These are phyloP conservation scores for Trialeurodes vaporariorum DNA, from an alignment of 1,140 invertebrate species.

Conservation along the genomic window DNA sequence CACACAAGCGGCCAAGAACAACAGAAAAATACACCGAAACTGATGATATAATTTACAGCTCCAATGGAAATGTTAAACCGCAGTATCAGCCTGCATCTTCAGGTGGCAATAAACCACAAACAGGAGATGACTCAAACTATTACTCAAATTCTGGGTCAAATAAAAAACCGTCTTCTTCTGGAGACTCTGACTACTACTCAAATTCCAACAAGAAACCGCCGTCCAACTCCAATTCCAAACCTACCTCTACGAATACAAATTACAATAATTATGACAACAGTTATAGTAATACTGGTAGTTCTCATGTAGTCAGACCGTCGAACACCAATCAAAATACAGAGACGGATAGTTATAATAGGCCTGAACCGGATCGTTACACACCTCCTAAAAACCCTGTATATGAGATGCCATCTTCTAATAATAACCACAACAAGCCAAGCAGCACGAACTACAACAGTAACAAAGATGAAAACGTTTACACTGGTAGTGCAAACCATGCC, in stretches of 20 bases:
- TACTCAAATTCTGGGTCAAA: too few species aligned
- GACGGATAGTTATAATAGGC: background rate
- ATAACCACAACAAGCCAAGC: background rate
- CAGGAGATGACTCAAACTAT: too few species aligned
- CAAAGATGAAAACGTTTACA: background rate
- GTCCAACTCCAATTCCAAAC: too few species aligned
- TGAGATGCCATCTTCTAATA: background rate
- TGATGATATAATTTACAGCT: background rate
- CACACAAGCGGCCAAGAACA: background rate
- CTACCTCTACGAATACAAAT: too few species aligned
- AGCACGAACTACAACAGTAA: background rate
- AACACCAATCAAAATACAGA: background rate
- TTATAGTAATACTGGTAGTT: too few species aligned
- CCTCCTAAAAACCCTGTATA: background rate
- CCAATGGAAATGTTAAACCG: background rate
- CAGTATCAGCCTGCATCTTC: background rate
- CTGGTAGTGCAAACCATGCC: too few species aligned
- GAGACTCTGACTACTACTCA: too few species aligned
- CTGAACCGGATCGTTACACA: background rate
- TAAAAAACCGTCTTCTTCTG: too few species aligned
- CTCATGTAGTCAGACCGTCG: background rate
- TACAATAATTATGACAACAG: background rate
- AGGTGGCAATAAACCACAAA: background rate
- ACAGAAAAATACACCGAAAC: background rate
- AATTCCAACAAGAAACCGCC: too few species aligned